Conservation (phyloP, 2,888 invertebrate species). For the Oligia latruncula region DNA sequence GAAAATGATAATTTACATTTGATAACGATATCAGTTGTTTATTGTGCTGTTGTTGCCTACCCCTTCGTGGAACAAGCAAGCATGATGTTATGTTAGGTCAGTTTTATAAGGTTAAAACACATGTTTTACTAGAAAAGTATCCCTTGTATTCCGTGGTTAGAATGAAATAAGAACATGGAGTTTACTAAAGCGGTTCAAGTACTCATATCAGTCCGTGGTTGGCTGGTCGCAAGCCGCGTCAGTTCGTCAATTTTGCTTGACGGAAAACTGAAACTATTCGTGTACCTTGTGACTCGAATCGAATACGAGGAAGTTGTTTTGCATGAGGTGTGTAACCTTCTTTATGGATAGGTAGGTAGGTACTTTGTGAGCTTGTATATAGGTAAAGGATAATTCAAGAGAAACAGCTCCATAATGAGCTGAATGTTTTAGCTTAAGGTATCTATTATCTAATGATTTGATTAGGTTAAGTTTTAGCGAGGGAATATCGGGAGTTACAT, state of each 20-base stretch:
- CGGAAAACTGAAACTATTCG: conserved; percentile 33
- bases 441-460: background rate
- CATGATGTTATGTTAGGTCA: background rate
- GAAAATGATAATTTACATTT: background rate
- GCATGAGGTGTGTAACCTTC: conserved; percentile 20
- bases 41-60: background rate
- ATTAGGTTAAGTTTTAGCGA: background rate
- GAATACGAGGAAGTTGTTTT: conserved; percentile 37
- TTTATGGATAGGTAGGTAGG: background rate
- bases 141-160: background rate
- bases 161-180: background rate
- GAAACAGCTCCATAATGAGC: background rate
- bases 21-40: background rate
- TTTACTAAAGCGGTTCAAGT: conserved; percentile 1
- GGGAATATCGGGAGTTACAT: background rate
- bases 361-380: background rate
- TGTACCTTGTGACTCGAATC: conserved; percentile 34
- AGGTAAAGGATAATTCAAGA: background rate
- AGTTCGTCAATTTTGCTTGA: conserved; percentile 27
- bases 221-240: background rate
- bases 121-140: background rate
- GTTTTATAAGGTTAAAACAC: background rate
- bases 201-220: conserved; percentile 5
- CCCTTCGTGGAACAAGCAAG: background rate
- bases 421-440: background rate